phyloP scores from a whole-genome alignment of 2,113 vertebrate genomes.

The Brachionichthys hirsutus region DNA sequence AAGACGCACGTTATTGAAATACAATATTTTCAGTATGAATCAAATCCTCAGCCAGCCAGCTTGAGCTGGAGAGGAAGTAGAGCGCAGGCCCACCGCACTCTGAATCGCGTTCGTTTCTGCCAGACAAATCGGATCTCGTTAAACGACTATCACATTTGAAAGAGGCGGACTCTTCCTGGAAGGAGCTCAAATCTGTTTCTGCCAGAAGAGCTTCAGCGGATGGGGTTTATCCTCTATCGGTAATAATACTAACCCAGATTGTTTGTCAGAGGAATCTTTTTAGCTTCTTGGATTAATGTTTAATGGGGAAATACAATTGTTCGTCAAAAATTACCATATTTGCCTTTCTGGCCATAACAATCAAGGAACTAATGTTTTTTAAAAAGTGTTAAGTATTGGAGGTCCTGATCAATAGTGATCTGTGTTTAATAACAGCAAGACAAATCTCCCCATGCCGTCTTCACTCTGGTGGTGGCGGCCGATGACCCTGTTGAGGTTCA shows the following conservation, averaged over 20 bases:
- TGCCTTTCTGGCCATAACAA: too few species aligned
- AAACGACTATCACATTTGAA: constrained; percentile 2
- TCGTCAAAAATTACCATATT: too few species aligned
- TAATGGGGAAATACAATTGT: too few species aligned
- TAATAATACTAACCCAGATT: background rate
- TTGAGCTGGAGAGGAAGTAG: constrained; percentile 1
- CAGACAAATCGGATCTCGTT: background rate
- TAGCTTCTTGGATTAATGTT: too few species aligned
- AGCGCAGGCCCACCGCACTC: background rate
- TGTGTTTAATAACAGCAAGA: too few species aligned
- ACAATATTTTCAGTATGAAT: background rate
- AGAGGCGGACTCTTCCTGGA: background rate
- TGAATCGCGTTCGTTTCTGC: too few species aligned
- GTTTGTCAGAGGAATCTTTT: background rate
- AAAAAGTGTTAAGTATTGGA: too few species aligned
- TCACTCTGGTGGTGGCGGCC: too few species aligned
- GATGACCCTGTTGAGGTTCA: too few species aligned
- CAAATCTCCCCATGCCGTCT: too few species aligned
- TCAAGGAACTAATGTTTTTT: too few species aligned
- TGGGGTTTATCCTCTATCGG: background rate
- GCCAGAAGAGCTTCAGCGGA: background rate
- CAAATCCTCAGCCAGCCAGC: background rate
- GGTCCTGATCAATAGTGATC: too few species aligned
- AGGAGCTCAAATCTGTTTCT: constrained; percentile 1
- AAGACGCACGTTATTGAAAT: background rate